These are phyloP conservation scores for Hesperia comma DNA, from an alignment of 2,888 invertebrate genomes.

Conservation along the genomic window DNA sequence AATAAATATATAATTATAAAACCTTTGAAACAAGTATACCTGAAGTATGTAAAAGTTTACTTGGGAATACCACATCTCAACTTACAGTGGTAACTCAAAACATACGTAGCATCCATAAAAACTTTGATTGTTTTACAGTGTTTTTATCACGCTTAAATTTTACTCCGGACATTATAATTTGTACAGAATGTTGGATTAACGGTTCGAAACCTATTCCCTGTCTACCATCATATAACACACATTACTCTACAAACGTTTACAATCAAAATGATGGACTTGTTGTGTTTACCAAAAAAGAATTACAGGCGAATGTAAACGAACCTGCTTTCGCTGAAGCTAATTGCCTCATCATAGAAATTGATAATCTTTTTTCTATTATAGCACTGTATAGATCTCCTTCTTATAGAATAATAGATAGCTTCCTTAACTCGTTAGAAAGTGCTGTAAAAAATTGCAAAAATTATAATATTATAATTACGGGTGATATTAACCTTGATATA, in stretches of 20 bases:
- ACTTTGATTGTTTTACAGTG: background rate
- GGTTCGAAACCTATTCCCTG: too few relatives aligned
- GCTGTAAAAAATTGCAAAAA: background rate
- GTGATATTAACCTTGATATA: conserved; percentile 8
- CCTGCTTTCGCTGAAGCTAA: conserved; percentile 4
- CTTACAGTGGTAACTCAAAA: too few relatives aligned
- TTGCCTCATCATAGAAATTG: background rate
- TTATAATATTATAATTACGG: background rate
- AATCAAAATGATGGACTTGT: conserved; percentile 3
- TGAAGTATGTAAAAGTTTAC: too few relatives aligned
- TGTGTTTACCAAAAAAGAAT: background rate
- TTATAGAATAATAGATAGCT: background rate
- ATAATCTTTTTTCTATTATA: background rate
- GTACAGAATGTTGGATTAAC: conserved; percentile 5
- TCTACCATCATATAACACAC: background rate
- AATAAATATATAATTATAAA: too few relatives aligned
- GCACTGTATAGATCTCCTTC: conserved; percentile 20
- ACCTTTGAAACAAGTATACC: too few relatives aligned
- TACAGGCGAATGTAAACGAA: conserved; percentile 1
- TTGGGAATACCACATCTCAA: too few relatives aligned
- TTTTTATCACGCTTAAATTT: conserved; percentile 1
- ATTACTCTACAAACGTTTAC: background rate
- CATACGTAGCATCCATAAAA: background rate
- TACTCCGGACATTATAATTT: background rate
- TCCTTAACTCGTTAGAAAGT: background rate